Evolutionary conservation across 2,888 invertebrate species (phyloP), one percentile per base, ranked within the genome.

Genomic region (Mylabris sibirica): DNA sequence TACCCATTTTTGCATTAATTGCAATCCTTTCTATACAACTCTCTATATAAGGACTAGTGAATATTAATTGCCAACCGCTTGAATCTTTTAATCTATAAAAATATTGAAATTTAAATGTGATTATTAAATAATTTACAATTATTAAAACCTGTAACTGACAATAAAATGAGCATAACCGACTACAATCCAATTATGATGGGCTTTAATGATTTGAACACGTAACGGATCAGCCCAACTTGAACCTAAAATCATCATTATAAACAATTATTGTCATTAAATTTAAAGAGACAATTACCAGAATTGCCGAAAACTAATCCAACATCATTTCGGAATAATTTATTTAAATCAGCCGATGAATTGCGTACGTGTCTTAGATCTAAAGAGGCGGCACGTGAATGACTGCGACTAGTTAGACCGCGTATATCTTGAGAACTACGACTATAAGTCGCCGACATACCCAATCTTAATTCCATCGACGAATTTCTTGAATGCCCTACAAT

Each of bases 171-270:
- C 93, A 84, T 98, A 98, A 0, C 97, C 98, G 24, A 97, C 97
- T 24, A 95, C 96, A 73, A 99, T 95, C 95, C 98, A 98, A 84
- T 98, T 98, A 84, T 98, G 97, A 86, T 99, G 98, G 3, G 98
- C 98, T 83, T 96, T 95, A 76, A 98, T 95, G 63, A 96, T 94
- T 86, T 96, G 94, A 49, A 97, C 97, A 78, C 96, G 89, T 80
- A 95, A 84, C 59, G 94, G 95, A 83, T 96, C 96, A 6, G 92
- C 89, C 93, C 95, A 95, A 60, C 88, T 87, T 71, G 89, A 90
- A 78, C 87, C 91, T 92, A 84, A 72, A 88, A 63, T 17, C n/a
- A n/a, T n/a, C n/a, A n/a, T n/a, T n/a, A n/a, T n/a, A n/a, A n/a
- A n/a, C n/a, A n/a, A n/a, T n/a, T n/a, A n/a, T n/a, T n/a, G n/a